phyloP scores from a whole-genome alignment of 2,888 invertebrate species.

The Caenorhabditis virilis region DNA sequence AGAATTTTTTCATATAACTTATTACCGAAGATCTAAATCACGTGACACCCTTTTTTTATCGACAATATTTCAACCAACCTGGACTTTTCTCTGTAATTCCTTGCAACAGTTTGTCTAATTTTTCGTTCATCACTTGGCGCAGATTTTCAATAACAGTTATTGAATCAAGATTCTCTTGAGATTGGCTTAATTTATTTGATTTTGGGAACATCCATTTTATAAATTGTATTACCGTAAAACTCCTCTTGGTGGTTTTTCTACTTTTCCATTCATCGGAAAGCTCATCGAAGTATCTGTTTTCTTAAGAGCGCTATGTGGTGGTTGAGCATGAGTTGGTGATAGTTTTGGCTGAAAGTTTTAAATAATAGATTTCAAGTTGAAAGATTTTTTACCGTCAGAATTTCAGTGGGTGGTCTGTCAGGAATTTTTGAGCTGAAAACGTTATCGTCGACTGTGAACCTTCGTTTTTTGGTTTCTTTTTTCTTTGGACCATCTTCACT shows the following conservation, averaged over 20 bases:
- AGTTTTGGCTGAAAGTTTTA: constrained; percentile 26
- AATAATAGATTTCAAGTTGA: no score
- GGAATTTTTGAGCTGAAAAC: constrained; percentile 17
- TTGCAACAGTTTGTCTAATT: constrained; percentile 18
- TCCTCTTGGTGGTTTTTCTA: constrained; percentile 24
- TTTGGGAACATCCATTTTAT: neutral
- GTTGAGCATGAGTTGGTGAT: constrained; percentile 22
- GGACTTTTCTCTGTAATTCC: constrained; percentile 21
- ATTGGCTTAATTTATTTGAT: neutral
- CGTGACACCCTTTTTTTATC: no score
- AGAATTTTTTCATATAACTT: no score
- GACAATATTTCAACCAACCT: no score
- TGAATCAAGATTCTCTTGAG: constrained; percentile 19
- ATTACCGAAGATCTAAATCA: no score
- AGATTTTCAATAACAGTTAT: constrained; percentile 24
- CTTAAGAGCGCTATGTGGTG: constrained; percentile 44
- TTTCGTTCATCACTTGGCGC: constrained; percentile 29
- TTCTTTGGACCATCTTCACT: constrained; percentile 24
- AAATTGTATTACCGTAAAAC: constrained; percentile 10
- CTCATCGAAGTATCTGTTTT: constrained; percentile 52
- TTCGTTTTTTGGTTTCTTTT: no score
- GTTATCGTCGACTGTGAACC: no score
- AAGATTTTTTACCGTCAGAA: no score
- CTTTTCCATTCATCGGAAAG: constrained; percentile 38
- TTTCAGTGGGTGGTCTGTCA: constrained; percentile 23